Evolutionary conservation across 2,113 vertebrate species (phyloP).

Genomic region (Sigmodon hispidus): DNA sequence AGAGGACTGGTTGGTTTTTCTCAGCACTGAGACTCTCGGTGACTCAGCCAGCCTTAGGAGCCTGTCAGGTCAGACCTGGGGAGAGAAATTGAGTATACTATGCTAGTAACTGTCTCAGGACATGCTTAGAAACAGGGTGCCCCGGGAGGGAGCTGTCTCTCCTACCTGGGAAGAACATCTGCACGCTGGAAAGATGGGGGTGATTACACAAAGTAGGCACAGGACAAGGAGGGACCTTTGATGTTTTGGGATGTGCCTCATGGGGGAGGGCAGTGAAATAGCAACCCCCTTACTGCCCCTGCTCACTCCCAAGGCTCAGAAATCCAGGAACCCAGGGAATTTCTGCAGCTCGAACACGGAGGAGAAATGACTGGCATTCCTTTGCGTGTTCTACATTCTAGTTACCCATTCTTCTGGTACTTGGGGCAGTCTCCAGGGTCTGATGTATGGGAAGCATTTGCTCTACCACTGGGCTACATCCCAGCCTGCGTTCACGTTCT

Average conservation of each 20-base stretch:
- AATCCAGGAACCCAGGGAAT: background rate
- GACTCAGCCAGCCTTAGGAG: background rate
- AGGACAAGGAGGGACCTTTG: background rate
- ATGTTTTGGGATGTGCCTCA: background rate
- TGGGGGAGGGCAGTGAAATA: background rate
- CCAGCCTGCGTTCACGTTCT: background rate
- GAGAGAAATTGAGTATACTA: background rate
- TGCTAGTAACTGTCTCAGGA: background rate
- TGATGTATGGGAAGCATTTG: background rate
- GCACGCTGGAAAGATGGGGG: rapidly evolving
- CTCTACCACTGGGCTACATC: background rate
- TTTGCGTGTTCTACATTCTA: background rate
- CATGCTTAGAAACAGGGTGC: background rate
- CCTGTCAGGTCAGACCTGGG: background rate
- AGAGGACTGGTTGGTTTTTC: background rate
- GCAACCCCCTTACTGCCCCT: background rate
- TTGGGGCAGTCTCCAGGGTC: background rate
- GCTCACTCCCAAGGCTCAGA: background rate
- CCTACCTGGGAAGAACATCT: background rate
- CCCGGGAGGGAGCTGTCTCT: background rate
- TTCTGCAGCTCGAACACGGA: background rate
- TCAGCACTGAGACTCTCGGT: background rate
- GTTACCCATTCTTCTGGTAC: background rate
- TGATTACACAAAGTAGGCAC: rapidly evolving
- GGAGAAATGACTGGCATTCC: background rate